Evolutionary conservation across 2,113 vertebrate species (phyloP).

Genomic region (Anseranas semipalmata): DNA sequence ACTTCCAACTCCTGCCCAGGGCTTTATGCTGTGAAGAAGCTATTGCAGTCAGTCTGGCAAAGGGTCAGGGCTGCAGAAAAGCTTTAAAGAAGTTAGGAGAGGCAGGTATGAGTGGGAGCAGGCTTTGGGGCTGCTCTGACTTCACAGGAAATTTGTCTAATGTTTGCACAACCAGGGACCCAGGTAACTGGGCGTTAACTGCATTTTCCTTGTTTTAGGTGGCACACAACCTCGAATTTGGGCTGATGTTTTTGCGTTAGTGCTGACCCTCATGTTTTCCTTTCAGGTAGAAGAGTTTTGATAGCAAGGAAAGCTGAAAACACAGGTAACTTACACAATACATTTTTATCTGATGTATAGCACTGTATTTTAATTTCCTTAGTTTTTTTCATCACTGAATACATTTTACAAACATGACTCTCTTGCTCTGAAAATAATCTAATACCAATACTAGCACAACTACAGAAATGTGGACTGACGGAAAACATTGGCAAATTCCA

Average conservation of each 20-base stretch:
- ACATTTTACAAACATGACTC: neutral
- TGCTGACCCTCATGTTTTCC: neutral
- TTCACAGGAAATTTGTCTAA: neutral
- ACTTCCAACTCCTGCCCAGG: neutral
- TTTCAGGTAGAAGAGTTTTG: neutral
- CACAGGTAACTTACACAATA: neutral
- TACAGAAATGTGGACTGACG: neutral
- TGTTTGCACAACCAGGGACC: neutral
- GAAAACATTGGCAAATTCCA: neutral
- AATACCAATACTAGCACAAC: neutral
- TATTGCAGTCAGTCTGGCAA: neutral
- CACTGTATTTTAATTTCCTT: neutral
- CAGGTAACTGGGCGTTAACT: neutral
- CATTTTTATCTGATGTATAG: neutral
- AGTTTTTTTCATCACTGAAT: neutral
- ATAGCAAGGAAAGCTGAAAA: neutral
- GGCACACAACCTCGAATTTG: neutral
- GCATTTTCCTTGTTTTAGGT: neutral
- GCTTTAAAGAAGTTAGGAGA: neutral
- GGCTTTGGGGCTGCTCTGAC: neutral
- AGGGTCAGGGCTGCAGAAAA: neutral
- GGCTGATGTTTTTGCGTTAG: neutral
- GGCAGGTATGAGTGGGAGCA: rapidly evolving
- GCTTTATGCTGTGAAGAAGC: neutral
- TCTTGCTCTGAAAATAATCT: neutral